Evolutionary conservation across 2,888 invertebrate genomes (phyloP).

Genomic region (Cheilosia vernalis): DNA sequence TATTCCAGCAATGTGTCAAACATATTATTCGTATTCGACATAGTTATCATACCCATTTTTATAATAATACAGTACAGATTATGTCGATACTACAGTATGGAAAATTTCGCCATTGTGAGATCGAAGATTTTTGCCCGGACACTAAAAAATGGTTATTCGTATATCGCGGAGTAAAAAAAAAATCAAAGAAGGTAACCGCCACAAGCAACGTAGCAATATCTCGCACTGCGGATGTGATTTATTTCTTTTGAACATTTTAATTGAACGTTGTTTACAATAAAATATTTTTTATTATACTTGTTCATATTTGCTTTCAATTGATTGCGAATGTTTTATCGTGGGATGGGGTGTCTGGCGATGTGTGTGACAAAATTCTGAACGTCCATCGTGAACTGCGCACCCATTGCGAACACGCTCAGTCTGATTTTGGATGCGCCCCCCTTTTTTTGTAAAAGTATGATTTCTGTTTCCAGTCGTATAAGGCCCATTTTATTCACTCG

Average conservation of each 20-base stretch:
- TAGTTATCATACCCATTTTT: too few species aligned
- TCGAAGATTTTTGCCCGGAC: too few species aligned
- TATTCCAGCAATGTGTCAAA: too few species aligned
- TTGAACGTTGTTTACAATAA: constrained; percentile 9
- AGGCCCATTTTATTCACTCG: too few species aligned
- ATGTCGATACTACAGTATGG: too few species aligned
- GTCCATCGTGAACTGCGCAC: constrained; percentile 5
- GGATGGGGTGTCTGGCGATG: constrained; percentile 3
- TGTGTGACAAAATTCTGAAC: neutral
- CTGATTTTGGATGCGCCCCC: neutral
- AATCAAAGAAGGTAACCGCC: too few species aligned
- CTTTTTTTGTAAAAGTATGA: constrained; percentile 2
- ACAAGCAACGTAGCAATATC: too few species aligned
- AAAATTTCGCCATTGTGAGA: too few species aligned
- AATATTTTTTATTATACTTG: neutral
- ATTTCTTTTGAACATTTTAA: neutral
- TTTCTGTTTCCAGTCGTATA: constrained; percentile 6
- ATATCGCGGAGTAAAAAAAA: too few species aligned
- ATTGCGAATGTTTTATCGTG: constrained; percentile 6
- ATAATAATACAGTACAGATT: too few species aligned
- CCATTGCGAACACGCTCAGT: constrained; percentile 5
- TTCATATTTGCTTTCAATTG: constrained; percentile 7
- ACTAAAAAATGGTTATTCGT: too few species aligned
- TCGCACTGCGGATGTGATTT: neutral
- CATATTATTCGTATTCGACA: too few species aligned